Evolutionary conservation across 37 sponge, comb jelly and placozoan species (phyloP).

Genomic region (Oopsacas minuta): DNA sequence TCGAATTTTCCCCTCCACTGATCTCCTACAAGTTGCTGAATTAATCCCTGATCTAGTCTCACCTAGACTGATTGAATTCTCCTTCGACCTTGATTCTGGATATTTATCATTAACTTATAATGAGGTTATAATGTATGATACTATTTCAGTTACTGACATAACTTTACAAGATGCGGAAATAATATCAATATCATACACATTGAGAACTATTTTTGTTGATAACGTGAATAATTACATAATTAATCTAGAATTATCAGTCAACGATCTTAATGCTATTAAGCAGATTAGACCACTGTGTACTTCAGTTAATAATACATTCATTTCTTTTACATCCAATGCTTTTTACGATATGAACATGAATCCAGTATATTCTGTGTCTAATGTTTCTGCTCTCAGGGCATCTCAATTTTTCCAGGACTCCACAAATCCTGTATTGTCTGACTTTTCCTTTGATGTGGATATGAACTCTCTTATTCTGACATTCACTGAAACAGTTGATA

Average conservation of each 20-base stretch:
- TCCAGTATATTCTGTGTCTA: conserved; percentile 17
- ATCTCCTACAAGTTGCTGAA: conserved; percentile 26
- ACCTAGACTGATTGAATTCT: conserved; percentile 33
- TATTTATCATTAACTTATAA: conserved; percentile 32
- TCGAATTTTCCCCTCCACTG: neutral
- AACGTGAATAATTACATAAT: conserved; percentile 19
- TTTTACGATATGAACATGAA: conserved; percentile 44
- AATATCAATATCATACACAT: conserved; percentile 31
- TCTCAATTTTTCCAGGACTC: conserved; percentile 31
- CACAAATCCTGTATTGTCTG: conserved; percentile 33
- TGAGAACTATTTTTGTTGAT: neutral
- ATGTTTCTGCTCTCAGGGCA: conserved; percentile 22
- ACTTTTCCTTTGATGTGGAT: conserved; percentile 53
- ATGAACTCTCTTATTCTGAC: conserved; percentile 37
- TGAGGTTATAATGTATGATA: conserved; percentile 29
- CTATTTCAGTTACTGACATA: conserved; percentile 33
- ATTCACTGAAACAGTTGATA: conserved; percentile 66
- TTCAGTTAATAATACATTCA: conserved; percentile 34
- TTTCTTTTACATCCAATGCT: conserved; percentile 24
- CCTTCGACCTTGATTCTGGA: conserved; percentile 57
- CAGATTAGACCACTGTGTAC: conserved; percentile 33
- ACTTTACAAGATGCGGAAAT: conserved; percentile 46
- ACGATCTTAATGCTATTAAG: conserved; percentile 61
- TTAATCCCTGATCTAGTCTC: conserved; percentile 37
- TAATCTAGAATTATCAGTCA: conserved; percentile 19